phyloP scores from a whole-genome alignment of 2,113 vertebrate genomes.

The Meleagris gallopavo region DNA sequence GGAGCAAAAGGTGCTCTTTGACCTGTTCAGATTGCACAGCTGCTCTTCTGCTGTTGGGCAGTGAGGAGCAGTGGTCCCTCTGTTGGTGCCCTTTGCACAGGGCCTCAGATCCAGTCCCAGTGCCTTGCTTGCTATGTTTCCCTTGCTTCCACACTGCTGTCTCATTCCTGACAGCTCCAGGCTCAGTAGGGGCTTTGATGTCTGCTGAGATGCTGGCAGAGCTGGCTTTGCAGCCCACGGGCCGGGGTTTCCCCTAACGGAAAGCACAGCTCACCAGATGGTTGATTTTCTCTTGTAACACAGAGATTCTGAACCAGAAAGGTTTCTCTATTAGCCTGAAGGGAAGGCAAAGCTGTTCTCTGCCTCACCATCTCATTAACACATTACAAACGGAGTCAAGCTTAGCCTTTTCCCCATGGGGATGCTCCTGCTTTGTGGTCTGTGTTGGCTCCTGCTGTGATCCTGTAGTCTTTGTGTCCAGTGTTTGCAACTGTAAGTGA shows the following conservation, averaged over 20 bases:
- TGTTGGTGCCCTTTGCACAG: neutral
- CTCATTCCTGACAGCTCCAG: slow-evolving; percentile 1
- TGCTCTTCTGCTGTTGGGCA: neutral
- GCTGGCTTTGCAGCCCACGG: neutral
- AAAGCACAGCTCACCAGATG: neutral
- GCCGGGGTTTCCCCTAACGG: slow-evolving; percentile 9
- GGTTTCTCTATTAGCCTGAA: slow-evolving; percentile 31
- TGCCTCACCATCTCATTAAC: neutral
- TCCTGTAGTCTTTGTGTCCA: neutral
- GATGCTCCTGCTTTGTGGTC: neutral
- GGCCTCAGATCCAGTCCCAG: neutral
- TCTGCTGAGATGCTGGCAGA: slow-evolving; percentile 39
- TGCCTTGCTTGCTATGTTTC: neutral
- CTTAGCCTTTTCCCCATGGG: neutral
- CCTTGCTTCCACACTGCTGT: neutral
- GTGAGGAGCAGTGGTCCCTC: neutral
- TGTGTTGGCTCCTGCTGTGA: neutral
- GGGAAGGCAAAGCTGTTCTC: slow-evolving; percentile 13
- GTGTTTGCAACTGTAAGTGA: neutral
- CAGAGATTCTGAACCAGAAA: neutral
- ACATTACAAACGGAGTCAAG: neutral
- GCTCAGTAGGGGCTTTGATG: slow-evolving; percentile 37
- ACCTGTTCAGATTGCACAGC: neutral
- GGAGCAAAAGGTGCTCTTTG: neutral
- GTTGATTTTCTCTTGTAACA: neutral